phyloP scores from a whole-genome alignment of 2,797 vertebrate species.

The Craterocephalus amniculus region DNA sequence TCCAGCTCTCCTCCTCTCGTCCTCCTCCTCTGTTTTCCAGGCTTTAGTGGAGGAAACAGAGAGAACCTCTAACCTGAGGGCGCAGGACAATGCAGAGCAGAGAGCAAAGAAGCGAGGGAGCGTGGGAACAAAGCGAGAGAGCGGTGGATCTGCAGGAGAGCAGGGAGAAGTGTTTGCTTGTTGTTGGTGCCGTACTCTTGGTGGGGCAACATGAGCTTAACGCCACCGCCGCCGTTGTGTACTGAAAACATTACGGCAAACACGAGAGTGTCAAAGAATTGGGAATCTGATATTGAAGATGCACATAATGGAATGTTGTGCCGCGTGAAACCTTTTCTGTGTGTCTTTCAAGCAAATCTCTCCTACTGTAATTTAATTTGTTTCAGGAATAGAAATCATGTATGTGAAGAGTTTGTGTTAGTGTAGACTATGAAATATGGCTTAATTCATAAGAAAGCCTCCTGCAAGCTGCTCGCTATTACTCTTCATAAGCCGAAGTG shows the following conservation, averaged over 20 bases:
- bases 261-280: slow-evolving; percentile 58
- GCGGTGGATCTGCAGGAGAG: slow-evolving; percentile 65
- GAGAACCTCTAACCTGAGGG: slow-evolving; percentile 87
- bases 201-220: slow-evolving; percentile 78
- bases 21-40: slow-evolving; percentile 69
- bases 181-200: slow-evolving; percentile 70
- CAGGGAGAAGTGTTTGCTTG: slow-evolving; percentile 69
- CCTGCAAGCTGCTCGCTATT: slow-evolving; percentile 51
- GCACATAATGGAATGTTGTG: slow-evolving; percentile 61
- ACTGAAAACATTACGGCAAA: slow-evolving; percentile 74
- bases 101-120: slow-evolving; percentile 67
- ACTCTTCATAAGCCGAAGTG: slow-evolving; percentile 50
- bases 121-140: slow-evolving; percentile 74
- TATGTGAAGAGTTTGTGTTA: slow-evolving; percentile 32
- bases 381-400: slow-evolving; percentile 36
- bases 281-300: slow-evolving; percentile 67
- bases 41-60: slow-evolving; percentile 77
- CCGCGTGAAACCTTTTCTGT: slow-evolving; percentile 37
- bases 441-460: slow-evolving; percentile 58
- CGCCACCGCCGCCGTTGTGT: slow-evolving; percentile 66
- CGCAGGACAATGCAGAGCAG: slow-evolving; percentile 75
- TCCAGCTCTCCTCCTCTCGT: slow-evolving; percentile 57
- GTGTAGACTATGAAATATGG: slow-evolving; percentile 46
- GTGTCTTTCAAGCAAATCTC: slow-evolving; percentile 28
- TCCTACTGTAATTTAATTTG: slow-evolving; percentile 19